A percentile compares a stretch with the other conserved stretches of the same genome.
Evolutionary conservation across 2,797 vertebrate genomes (phyloP).

Genomic region (Pseudochaenichthys georgianus): DNA sequence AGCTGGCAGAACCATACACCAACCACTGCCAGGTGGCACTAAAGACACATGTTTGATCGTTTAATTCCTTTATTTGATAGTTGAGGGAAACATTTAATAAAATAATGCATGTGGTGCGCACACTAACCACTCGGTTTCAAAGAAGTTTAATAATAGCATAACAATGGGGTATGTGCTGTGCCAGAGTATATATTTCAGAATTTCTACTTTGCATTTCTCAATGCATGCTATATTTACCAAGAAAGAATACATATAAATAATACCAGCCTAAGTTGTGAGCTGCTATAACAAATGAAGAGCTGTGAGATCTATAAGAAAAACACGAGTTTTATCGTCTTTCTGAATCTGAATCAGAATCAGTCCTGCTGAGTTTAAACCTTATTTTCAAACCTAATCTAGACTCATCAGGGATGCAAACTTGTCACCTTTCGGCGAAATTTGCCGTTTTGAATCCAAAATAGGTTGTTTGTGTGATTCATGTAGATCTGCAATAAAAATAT

Average conservation of each 20-base stretch:
- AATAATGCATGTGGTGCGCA: too few relatives aligned
- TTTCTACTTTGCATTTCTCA: too few relatives aligned
- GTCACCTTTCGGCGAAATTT: too few relatives aligned
- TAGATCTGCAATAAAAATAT: too few relatives aligned
- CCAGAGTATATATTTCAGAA: background rate
- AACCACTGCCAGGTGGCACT: conserved; percentile 88
- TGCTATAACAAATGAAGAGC: background rate
- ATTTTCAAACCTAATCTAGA: background rate
- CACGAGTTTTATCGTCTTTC: background rate
- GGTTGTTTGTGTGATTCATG: too few relatives aligned
- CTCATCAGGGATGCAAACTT: too few relatives aligned
- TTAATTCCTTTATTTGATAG: too few relatives aligned
- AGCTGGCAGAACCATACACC: conserved; percentile 85
- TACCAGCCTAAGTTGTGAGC: background rate
- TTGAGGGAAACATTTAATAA: too few relatives aligned
- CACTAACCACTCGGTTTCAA: too few relatives aligned
- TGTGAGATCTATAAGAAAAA: background rate
- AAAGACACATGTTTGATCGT: too few relatives aligned
- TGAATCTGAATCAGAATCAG: background rate
- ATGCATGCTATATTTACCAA: too few relatives aligned
- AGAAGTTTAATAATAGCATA: background rate
- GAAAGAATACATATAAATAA: background rate
- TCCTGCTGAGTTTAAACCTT: background rate
- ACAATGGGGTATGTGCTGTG: background rate
- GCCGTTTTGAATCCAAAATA: too few relatives aligned